Evolutionary conservation across 2,113 vertebrate genomes (phyloP), one percentile per base, ranked within the genome.

Genomic region (Gallinago jamesoni): DNA sequence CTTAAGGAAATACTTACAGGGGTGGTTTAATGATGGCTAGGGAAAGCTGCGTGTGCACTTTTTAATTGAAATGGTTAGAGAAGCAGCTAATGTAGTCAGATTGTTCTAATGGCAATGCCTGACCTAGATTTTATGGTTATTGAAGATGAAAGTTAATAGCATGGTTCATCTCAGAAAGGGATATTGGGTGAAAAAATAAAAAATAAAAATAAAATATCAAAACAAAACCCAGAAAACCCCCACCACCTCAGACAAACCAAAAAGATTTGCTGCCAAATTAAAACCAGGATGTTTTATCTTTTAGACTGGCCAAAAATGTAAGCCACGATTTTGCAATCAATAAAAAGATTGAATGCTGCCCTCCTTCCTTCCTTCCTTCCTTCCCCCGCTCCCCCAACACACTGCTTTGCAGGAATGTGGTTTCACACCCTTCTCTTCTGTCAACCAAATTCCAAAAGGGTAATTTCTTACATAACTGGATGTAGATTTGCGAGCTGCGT

Each of bases 51-150:
- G 10, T 76, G n/a, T 55, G 69, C 69, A 60, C 50, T 92, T 47
- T 69, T 73, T 81, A 31, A 82, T 5, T 87, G 80, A 69, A 93
- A 70, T 73, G 77, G 77, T 92, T 92, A 82, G 89, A 66, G 72
- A 81, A 30, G 85, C 87, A 84, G 94, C 73, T 95, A 74, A 89
- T 72, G 52, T 56, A 53, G 64, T 89, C 77, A 81, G 87, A 86
- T 94, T 66, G 82, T 93, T 93, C 88, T 94, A 88, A 94, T 86
- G 88, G 95, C 91, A 52, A 45, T 21, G 48, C 70, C 59, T 95
- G 97, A 90, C 93, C 95, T 93, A 93, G 60, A 95, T 97, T 96
- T 95, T 80, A 22, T 70, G 91, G 91, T 91, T 92, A 63, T 43
- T 95, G 92, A 82, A 84, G 88, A 74, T 70, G 76, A 35, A 83